Evolutionary conservation across 2,797 vertebrate genomes (phyloP).

Genomic region (Peromyscus attwateri): DNA sequence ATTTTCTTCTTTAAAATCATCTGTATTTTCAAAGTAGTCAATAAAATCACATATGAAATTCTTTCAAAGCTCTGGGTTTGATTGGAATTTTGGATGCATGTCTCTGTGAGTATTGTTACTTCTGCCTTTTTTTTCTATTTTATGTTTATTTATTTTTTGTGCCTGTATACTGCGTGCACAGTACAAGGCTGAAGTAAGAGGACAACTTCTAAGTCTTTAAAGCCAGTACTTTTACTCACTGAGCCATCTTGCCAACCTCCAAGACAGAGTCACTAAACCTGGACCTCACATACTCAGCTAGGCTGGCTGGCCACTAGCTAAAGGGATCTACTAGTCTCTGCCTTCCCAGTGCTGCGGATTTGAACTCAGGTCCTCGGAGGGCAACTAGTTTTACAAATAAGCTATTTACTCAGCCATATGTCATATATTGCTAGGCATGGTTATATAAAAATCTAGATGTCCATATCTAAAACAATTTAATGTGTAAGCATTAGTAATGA

Average conservation of each 20-base stretch:
- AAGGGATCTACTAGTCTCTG: neutral
- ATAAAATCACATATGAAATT: neutral
- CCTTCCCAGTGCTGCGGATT: neutral
- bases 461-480: neutral
- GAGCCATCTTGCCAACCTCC: neutral
- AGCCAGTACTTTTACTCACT: neutral
- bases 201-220: neutral
- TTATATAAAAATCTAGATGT: neutral
- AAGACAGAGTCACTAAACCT: neutral
- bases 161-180: neutral
- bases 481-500: neutral
- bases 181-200: neutral
- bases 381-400: neutral
- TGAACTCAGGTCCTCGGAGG: neutral
- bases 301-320: neutral
- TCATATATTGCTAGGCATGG: neutral
- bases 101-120: neutral
- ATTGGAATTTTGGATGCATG: neutral
- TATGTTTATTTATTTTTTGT: neutral
- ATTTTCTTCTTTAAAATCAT: conserved; percentile 48
- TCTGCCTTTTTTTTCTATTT: neutral
- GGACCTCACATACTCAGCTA: neutral
- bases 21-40: neutral
- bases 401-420: neutral
- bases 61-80: neutral